Percentiles rank a stretch among this genome's conserved stretches.
Evolutionary conservation across 2,113 vertebrate genomes (phyloP).

Genomic region (Spilogale gracilis): DNA sequence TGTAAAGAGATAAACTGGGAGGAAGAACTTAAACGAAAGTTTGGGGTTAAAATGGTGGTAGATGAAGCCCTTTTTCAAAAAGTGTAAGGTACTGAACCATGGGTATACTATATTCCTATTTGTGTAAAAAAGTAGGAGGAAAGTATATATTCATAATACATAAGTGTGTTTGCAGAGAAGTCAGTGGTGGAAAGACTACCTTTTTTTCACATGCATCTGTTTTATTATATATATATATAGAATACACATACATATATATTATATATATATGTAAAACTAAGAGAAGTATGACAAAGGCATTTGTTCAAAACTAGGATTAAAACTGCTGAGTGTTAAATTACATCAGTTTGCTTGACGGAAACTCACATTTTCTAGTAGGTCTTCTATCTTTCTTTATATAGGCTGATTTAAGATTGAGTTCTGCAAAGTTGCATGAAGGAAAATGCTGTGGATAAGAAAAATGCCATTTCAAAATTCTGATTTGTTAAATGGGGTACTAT

Average conservation of each 20-base stretch:
- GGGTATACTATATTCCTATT: not conserved
- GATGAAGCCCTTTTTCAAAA: not conserved
- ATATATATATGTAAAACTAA: not conserved
- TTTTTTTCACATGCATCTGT: not conserved
- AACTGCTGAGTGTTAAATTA: not conserved
- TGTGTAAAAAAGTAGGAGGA: not conserved
- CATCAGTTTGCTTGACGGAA: not conserved
- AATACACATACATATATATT: too few relatives aligned
- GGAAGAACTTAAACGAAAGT: not conserved
- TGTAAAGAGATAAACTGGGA: not conserved
- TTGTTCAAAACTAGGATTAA: slow-evolving; percentile 22
- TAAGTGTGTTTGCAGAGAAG: not conserved
- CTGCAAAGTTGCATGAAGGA: not conserved
- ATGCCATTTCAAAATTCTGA: not conserved
- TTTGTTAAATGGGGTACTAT: not conserved
- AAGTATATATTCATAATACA: not conserved
- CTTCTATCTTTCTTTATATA: not conserved
- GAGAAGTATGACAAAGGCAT: not conserved
- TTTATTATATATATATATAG: not conserved
- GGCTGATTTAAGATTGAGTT: not conserved
- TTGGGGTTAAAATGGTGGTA: not conserved
- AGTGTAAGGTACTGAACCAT: not conserved
- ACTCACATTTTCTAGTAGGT: not conserved
- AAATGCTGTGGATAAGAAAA: slow-evolving; percentile 8
- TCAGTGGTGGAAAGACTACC: not conserved